phyloP scores from a whole-genome alignment of 2,888 invertebrate species.

The Eupeodes luniger region DNA sequence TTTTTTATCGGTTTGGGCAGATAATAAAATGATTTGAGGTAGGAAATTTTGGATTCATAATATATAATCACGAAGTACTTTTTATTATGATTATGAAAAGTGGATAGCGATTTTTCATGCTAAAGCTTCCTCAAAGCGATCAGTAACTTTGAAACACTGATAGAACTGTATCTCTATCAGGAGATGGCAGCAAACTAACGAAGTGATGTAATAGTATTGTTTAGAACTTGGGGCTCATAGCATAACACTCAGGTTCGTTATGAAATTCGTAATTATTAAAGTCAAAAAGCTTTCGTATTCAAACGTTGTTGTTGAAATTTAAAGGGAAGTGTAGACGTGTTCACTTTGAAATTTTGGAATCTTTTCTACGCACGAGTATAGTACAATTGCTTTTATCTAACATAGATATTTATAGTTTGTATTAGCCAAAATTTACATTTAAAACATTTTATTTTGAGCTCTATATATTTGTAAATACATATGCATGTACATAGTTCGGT shows the following conservation, averaged over 20 bases:
- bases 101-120: not conserved
- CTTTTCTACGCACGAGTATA: too few relatives aligned
- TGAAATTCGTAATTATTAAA: not conserved
- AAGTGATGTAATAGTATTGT: not conserved
- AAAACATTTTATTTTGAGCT: too few relatives aligned
- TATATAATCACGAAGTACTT: not conserved
- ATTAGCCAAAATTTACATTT: too few relatives aligned
- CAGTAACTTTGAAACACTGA: not conserved
- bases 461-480: too few relatives aligned
- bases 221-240: constrained; percentile 5
- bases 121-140: not conserved
- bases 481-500: too few relatives aligned
- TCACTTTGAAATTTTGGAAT: too few relatives aligned
- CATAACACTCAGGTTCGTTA: not conserved
- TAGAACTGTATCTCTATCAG: not conserved
- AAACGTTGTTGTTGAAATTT: not conserved
- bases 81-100: not conserved
- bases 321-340: not conserved
- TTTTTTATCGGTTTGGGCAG: not conserved
- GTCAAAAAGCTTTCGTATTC: not conserved
- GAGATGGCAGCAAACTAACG: not conserved
- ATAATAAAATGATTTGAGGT: not conserved
- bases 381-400: too few relatives aligned
- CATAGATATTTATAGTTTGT: too few relatives aligned
- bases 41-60: not conserved